Percentiles rank a stretch among this genome's conserved stretches.
Conservation (phyloP, 2,797 vertebrate genomes). For the Hirundo rustica region DNA sequence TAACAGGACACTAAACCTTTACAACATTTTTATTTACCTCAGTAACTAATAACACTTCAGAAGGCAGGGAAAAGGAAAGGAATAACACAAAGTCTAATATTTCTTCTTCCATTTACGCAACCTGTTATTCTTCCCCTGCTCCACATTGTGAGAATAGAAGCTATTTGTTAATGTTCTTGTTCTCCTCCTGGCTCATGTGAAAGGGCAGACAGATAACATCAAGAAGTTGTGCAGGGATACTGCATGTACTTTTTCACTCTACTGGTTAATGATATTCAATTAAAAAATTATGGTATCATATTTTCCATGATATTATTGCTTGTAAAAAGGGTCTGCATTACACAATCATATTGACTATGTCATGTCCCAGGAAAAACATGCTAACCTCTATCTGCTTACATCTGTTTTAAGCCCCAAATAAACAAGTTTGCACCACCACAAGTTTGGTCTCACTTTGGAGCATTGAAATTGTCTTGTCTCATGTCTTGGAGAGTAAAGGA, state of each 20-base stretch:
- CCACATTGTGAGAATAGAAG: background rate
- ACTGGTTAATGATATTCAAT: slow-evolving; percentile 25
- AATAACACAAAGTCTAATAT: background rate
- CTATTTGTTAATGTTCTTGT: slow-evolving; percentile 27
- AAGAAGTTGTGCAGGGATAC: background rate
- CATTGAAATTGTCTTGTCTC: background rate
- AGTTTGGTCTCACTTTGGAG: background rate
- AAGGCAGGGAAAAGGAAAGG: background rate
- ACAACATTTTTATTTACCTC: background rate
- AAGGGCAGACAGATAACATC: slow-evolving; percentile 57
- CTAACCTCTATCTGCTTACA: background rate
- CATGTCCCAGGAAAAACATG: background rate
- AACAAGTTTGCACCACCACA: background rate
- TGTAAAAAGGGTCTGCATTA: background rate
- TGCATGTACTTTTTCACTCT: slow-evolving; percentile 38
- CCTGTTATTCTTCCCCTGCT: slow-evolving; percentile 1
- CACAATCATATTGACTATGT: background rate
- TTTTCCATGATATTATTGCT: background rate
- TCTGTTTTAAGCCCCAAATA: background rate
- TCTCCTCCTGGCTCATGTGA: slow-evolving; percentile 25
- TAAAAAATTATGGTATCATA: slow-evolving; percentile 17
- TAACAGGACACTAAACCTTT: background rate
- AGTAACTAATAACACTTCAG: background rate
- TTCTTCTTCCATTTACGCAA: background rate
- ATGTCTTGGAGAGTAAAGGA: background rate